These are phyloP conservation scores for Pimpla rufipes DNA, from an alignment of 2,888 invertebrate species.

Conservation along the genomic window DNA sequence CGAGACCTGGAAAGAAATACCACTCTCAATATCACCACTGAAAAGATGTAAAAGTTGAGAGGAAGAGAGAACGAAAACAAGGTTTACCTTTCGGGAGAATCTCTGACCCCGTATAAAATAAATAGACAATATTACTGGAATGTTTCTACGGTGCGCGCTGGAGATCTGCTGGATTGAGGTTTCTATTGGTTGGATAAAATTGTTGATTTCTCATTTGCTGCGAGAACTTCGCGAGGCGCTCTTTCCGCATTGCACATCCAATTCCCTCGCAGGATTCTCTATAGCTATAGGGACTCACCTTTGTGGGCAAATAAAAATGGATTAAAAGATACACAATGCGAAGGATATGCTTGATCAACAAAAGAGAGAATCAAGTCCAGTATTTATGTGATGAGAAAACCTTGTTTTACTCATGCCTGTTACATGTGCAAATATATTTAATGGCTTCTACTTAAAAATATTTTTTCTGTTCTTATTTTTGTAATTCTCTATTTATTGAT, in stretches of 20 bases:
- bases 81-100: slow-evolving; percentile 33
- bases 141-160: not conserved
- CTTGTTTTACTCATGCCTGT: not conserved
- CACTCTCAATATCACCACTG: slow-evolving; percentile 8
- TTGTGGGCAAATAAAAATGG: not conserved
- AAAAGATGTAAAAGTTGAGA: slow-evolving; percentile 32
- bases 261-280: not conserved
- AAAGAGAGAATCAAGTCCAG: not conserved
- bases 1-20: slow-evolving; percentile 13
- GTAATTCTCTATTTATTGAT: not conserved
- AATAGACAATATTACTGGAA: slow-evolving; percentile 16
- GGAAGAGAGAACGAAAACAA: slow-evolving; percentile 8
- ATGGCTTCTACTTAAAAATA: not conserved
- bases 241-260: not conserved
- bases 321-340: not conserved
- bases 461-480: not conserved
- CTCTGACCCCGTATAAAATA: slow-evolving; percentile 7
- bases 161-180: not conserved
- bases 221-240: not conserved
- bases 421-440: not conserved
- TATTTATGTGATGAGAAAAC: not conserved
- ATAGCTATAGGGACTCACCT: not conserved
- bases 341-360: not conserved
- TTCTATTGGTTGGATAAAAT: slow-evolving; percentile 3
- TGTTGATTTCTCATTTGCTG: slow-evolving; percentile 27